A percentile compares a stretch with the other conserved stretches of the same genome.
phyloP scores from a whole-genome alignment of 2,888 invertebrate species.

The Pristionchus arcanus region DNA sequence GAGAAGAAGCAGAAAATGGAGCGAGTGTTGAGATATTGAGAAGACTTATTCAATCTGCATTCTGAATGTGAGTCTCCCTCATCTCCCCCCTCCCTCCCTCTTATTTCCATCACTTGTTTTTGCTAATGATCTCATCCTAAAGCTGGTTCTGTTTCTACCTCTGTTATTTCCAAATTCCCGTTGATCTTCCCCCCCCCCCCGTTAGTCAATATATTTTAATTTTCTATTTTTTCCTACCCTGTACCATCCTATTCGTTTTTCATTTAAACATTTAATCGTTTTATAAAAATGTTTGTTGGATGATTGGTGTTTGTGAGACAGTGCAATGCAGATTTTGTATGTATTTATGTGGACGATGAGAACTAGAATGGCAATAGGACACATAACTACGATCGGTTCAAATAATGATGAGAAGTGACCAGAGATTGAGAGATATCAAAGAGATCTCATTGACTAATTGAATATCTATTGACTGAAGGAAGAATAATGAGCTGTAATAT shows the following conservation, averaged over 20 bases:
- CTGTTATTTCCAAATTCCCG: background rate
- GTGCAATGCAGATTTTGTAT: background rate
- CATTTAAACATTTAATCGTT: background rate
- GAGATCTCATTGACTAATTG: slow-evolving; percentile 15
- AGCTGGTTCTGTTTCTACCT: background rate
- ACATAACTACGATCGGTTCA: slow-evolving; percentile 21
- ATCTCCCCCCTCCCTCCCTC: background rate
- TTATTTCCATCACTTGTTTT: background rate
- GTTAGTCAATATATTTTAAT: background rate
- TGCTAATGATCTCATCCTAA: background rate
- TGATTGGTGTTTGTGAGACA: background rate
- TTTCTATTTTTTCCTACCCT: background rate
- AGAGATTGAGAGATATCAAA: slow-evolving; percentile 33
- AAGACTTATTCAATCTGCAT: slow-evolving; percentile 6
- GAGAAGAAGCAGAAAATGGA: slow-evolving; percentile 24
- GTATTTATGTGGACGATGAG: background rate
- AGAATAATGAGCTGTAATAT: background rate
- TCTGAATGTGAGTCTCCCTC: background rate
- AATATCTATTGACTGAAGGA: slow-evolving; percentile 22
- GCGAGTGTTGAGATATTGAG: slow-evolving; percentile 19
- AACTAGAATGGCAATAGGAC: slow-evolving; percentile 29
- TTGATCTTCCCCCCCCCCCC: background rate
- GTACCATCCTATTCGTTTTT: slow-evolving; percentile 2
- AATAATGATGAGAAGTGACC: slow-evolving; percentile 40
- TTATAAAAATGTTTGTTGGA: background rate